Conservation (phyloP, 2,888 invertebrate genomes). For the Lepidocyrtinus sp. region DNA sequence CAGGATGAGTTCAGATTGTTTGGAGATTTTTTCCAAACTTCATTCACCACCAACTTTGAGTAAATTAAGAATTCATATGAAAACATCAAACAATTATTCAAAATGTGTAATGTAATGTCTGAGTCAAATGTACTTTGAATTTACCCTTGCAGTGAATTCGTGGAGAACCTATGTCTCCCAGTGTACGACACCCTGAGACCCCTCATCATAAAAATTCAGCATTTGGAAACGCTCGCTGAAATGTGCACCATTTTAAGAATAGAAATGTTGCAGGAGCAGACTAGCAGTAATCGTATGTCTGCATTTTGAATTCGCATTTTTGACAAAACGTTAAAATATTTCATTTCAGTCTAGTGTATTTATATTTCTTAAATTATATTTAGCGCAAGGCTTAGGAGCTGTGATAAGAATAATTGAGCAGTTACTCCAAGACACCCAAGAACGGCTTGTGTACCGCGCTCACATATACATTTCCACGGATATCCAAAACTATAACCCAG, state of each 20-base stretch:
- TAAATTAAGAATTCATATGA: constrained; percentile 46
- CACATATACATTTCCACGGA: constrained; percentile 95
- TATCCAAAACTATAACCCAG: constrained; percentile 89
- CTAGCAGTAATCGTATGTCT: constrained; percentile 83
- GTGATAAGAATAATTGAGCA: constrained; percentile 86
- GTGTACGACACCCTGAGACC: constrained; percentile 95
- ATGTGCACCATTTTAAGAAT: constrained; percentile 93
- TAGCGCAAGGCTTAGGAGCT: constrained; percentile 81
- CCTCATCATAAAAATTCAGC: constrained; percentile 95
- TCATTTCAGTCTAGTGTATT: no score
- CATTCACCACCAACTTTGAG: constrained; percentile 68
- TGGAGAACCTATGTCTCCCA: constrained; percentile 88
- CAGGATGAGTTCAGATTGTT: constrained; percentile 95
- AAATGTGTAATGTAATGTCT: constrained; percentile 17
- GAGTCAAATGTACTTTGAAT: background rate
- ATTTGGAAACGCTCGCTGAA: constrained; percentile 97
- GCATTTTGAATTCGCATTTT: no score
- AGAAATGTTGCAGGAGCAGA: constrained; percentile 94
- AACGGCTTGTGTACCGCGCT: constrained; percentile 94
- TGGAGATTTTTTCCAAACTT: constrained; percentile 86
- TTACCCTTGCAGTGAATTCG: constrained; percentile 77
- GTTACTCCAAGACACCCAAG: constrained; percentile 94
- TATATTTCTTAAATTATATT: no score
- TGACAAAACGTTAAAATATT: no score
- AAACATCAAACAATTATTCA: constrained; percentile 6